Base-by-base conservation (phyloP, 2,113 vertebrate genomes). In the Pseudolaguvia tuberculata region DNA sequence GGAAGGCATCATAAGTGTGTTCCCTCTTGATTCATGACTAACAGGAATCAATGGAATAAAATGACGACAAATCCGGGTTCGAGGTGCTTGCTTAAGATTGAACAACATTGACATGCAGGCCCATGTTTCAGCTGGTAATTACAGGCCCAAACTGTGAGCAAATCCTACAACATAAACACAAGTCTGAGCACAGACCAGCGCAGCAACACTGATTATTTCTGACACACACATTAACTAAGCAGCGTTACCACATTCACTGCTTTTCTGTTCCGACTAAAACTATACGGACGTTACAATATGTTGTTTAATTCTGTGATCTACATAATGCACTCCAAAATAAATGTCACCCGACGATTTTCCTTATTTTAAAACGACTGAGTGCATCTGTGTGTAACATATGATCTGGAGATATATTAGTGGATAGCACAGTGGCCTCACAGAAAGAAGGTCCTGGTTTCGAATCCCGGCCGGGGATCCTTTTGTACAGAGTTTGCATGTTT, bases 201-300 rank as follows among this genome's bases (percentile, higher is more conserved):
- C 14, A 48, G 9, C 10, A 27, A 45, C 25, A 66, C 13, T 17
- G 18, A 25, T 62, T 62, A 21, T 42, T 59, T 47, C 1, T 47
- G 39, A n/a, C n/a, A n/a, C n/a, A n/a, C 17, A 63, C 73, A 79
- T 83, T 84, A 80, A 83, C 62, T 71, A 77, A 70, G 68, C 72
- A 77, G 72, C 78, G 71, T 72, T 81, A 82, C 52, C 72, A 68
- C 78, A 77, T 85, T 35, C 31, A 3, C 39, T 42, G 39, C 39
- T 35, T 35, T 3, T 6, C 3, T 6, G 31, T 4, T 35, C 3
- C 6, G 3, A 6, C 3, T 3, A 35, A 35, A 35, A 35, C 3
- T 4, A 35, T n/a, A 35, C 31, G 3, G 31, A 35, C 31, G 6
- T 35, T 35, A 6, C 31, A 6, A 35, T 35, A 35, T 35, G 3